Percentiles rank a stretch among this genome's conserved stretches.
phyloP scores from a whole-genome alignment of 2,113 vertebrate species.

The Sminthopsis crassicaudata region DNA sequence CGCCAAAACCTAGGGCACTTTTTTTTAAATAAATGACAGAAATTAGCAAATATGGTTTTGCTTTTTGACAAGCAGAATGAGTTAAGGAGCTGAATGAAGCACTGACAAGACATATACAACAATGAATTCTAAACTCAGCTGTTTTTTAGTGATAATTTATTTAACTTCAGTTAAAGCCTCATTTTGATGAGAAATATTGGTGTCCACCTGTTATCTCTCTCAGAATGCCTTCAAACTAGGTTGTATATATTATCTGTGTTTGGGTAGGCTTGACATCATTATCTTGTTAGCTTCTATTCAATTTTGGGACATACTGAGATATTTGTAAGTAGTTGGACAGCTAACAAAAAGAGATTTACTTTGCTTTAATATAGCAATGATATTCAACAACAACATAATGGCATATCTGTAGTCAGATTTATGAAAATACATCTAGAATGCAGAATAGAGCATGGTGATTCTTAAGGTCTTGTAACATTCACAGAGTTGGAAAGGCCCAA shows the following conservation, averaged over 20 bases:
- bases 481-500: background rate
- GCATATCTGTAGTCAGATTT: background rate
- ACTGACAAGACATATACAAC: background rate
- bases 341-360: background rate
- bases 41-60: background rate
- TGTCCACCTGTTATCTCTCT: background rate
- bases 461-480: background rate
- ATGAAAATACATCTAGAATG: background rate
- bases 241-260: background rate
- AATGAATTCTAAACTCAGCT: background rate
- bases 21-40: background rate
- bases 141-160: background rate
- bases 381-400: background rate
- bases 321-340: background rate
- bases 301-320: background rate
- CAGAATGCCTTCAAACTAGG: background rate
- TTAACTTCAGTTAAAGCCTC: background rate
- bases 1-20: background rate
- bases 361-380: background rate
- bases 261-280: background rate
- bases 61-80: background rate
- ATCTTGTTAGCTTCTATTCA: background rate
- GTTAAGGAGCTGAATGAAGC: background rate
- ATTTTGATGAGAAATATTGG: background rate
- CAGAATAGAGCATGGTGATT: background rate